Evolutionary conservation across 2,888 invertebrate genomes (phyloP).

Genomic region (Drosophila paranaensis): DNA sequence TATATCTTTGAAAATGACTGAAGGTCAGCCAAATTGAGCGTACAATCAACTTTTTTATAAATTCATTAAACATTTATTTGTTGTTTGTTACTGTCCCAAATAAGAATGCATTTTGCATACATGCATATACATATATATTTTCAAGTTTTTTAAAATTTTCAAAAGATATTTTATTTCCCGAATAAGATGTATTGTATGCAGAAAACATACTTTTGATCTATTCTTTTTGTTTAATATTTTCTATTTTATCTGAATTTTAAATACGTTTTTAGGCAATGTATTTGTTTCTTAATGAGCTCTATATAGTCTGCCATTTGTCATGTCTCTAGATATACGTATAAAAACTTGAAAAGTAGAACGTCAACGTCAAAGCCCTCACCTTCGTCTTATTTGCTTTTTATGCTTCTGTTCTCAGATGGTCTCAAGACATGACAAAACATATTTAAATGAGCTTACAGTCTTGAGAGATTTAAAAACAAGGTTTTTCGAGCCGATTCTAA

Average conservation of each 20-base stretch:
- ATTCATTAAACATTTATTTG: conserved; percentile 52
- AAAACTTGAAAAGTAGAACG: conserved; percentile 45
- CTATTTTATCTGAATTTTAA: conserved; percentile 20
- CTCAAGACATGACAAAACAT: conserved; percentile 1
- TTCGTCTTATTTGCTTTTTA: conserved; percentile 41
- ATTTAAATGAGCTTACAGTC: not conserved
- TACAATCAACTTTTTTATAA: conserved; percentile 73
- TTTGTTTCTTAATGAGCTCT: conserved; percentile 1
- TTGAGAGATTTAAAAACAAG: not conserved
- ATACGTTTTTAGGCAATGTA: conserved; percentile 40
- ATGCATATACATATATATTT: conserved; percentile 1
- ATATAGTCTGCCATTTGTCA: conserved; percentile 1
- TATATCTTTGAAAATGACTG: conserved; percentile 71
- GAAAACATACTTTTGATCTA: not conserved
- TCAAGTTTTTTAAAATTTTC: not conserved
- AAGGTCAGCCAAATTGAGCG: conserved; percentile 75
- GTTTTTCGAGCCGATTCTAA: not conserved
- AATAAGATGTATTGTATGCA: not conserved
- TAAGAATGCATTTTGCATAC: conserved; percentile 42
- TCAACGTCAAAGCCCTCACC: conserved; percentile 38
- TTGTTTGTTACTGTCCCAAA: conserved; percentile 33
- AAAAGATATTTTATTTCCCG: not conserved
- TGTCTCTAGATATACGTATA: conserved; percentile 17
- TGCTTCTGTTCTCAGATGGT: conserved; percentile 23
- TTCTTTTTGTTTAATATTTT: not conserved